Conservation (phyloP, 2,113 vertebrate species). For the Genyomyrus donnyi region DNA sequence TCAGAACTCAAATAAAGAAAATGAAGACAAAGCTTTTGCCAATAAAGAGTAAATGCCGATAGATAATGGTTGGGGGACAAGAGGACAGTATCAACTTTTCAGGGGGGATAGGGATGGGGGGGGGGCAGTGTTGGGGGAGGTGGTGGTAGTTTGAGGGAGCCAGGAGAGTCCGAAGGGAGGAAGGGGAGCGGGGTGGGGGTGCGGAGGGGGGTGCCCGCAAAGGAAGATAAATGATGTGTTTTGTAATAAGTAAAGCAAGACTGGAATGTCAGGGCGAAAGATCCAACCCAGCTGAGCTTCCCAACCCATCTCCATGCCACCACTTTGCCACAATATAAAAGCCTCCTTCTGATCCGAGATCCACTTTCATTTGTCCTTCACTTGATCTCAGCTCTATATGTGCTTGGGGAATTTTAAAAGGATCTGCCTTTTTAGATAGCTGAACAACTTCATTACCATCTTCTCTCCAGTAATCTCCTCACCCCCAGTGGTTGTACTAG, state of each 20-base stretch:
- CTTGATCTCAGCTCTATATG: conserved; percentile 6
- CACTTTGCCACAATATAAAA: conserved; percentile 5
- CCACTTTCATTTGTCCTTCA: not conserved
- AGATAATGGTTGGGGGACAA: not conserved
- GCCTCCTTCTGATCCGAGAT: not conserved
- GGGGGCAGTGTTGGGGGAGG: conserved; percentile 34
- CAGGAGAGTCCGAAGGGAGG: conserved; percentile 20
- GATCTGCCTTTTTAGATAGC: not conserved
- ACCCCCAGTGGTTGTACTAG: too few relatives aligned
- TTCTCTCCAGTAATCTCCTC: not conserved
- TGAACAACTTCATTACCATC: not conserved
- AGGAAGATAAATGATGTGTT: conserved; percentile 62
- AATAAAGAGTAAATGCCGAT: not conserved
- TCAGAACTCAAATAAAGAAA: not conserved
- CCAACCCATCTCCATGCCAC: not conserved
- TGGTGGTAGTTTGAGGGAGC: conserved; percentile 27
- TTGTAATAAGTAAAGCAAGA: conserved; percentile 46
- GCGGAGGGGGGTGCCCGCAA: conserved; percentile 12
- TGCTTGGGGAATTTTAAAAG: not conserved
- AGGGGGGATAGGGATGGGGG: conserved; percentile 33
- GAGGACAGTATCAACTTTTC: not conserved
- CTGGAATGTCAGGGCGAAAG: conserved; percentile 37
- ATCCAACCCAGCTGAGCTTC: conserved; percentile 23
- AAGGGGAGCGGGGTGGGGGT: conserved; percentile 10
- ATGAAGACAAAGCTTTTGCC: not conserved